These are phyloP conservation scores for Corvus hawaiiensis DNA, from an alignment of 2,113 vertebrate species.

Conservation along the genomic window DNA sequence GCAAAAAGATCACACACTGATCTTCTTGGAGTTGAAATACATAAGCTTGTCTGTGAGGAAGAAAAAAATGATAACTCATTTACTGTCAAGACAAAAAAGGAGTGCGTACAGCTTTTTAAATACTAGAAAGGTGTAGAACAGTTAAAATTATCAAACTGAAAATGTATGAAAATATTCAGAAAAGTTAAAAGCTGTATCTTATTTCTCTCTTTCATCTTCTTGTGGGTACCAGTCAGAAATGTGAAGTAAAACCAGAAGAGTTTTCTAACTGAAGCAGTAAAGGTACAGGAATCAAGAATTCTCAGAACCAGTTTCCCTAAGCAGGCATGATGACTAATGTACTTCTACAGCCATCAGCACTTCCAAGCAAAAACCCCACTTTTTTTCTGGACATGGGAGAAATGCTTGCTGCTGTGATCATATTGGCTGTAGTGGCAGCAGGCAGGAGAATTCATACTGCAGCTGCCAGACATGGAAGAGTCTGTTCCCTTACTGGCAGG, in stretches of 20 bases:
- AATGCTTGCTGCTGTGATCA: slow-evolving; percentile 9
- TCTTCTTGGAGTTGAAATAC: neutral
- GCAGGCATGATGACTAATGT: slow-evolving; percentile 1
- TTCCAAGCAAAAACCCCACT: neutral
- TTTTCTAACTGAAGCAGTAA: neutral
- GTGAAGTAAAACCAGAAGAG: neutral
- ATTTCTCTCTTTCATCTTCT: neutral
- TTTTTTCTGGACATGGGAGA: neutral
- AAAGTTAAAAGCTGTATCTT: neutral
- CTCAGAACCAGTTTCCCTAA: neutral
- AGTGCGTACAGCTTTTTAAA: neutral
- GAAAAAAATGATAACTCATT: neutral
- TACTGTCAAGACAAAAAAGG: neutral
- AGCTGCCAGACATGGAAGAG: slow-evolving; percentile 13
- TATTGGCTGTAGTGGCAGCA: slow-evolving; percentile 8
- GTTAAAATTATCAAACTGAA: neutral
- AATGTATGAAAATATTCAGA: neutral
- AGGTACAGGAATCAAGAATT: neutral
- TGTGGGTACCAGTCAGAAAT: neutral
- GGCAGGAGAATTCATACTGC: slow-evolving; percentile 1
- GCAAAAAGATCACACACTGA: neutral
- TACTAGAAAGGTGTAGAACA: neutral
- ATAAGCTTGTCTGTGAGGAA: neutral
- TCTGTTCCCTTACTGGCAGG: slow-evolving; percentile 42
- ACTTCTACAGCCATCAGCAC: neutral